Evolutionary conservation across 2,113 vertebrate genomes (phyloP).

Genomic region (Chaetops frenatus): DNA sequence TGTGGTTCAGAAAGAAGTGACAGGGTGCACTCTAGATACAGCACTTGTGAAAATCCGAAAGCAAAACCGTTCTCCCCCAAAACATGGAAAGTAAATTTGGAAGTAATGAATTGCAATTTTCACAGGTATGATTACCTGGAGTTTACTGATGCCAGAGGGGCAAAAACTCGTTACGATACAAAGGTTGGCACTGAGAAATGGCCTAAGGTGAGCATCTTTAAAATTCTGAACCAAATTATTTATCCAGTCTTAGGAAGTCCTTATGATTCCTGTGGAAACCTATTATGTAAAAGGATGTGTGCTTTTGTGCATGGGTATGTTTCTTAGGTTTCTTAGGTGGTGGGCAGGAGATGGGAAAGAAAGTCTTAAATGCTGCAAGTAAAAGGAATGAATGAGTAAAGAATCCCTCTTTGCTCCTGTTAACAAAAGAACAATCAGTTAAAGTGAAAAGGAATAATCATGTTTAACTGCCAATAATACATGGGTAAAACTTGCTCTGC

Average conservation of each 20-base stretch:
- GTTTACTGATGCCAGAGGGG: slow-evolving; percentile 93
- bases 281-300: not conserved
- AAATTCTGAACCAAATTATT: not conserved
- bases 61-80: not conserved
- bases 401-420: not conserved
- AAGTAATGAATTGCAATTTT: slow-evolving; percentile 49
- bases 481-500: not conserved
- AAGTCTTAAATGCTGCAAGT: not conserved
- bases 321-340: not conserved
- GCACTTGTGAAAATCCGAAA: not conserved
- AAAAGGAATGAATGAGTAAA: not conserved
- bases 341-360: not conserved
- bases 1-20: not conserved
- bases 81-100: not conserved
- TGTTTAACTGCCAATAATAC: not conserved
- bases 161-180: slow-evolving; percentile 93
- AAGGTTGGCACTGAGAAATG: slow-evolving; percentile 96
- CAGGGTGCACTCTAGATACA: not conserved
- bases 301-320: not conserved
- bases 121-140: slow-evolving; percentile 95
- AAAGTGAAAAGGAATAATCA: not conserved
- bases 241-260: not conserved
- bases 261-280: not conserved
- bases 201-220: slow-evolving; percentile 86
- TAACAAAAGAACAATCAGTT: not conserved